These are phyloP conservation scores for Hirtodrosophila histrioides DNA, from an alignment of 2,888 invertebrate genomes.

Conservation along the genomic window DNA sequence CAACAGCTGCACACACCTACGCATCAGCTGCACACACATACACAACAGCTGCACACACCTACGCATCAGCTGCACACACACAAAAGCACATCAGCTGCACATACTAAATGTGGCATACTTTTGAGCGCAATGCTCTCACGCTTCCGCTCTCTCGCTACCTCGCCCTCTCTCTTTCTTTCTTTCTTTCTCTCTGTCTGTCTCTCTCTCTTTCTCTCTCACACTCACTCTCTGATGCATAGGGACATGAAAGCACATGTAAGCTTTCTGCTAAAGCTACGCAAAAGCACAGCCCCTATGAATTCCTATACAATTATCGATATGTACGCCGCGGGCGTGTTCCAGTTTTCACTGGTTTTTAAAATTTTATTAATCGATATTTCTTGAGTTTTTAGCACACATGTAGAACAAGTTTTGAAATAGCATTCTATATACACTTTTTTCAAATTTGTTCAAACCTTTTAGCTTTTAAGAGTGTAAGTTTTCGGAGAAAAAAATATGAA, in stretches of 20 bases:
- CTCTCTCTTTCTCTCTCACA: not conserved
- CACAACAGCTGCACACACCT: conserved; percentile 12
- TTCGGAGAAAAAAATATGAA: no score
- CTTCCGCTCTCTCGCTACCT: not conserved
- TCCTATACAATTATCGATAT: conserved; percentile 5
- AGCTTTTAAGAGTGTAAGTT: no score
- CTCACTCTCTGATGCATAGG: not conserved
- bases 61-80: not conserved
- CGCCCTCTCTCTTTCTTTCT: conserved; percentile 2
- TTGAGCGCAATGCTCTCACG: conserved; percentile 18
- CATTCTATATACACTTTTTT: no score
- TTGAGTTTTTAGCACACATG: no score
- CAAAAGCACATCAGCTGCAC: no score
- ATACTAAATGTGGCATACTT: conserved; percentile 39
- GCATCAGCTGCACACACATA: not conserved
- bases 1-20: conserved; percentile 12
- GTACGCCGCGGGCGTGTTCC: no score
- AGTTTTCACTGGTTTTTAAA: no score
- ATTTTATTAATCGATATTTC: no score
- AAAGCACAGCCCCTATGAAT: conserved; percentile 9
- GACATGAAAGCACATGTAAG: conserved; percentile 14
- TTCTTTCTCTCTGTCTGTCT: conserved; percentile 1
- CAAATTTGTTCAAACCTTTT: no score
- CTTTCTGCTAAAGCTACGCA: not conserved
- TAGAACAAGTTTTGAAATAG: no score